Conservation (phyloP, 37 sponge, comb jelly and placozoan species). For the Axinella damicornis region DNA sequence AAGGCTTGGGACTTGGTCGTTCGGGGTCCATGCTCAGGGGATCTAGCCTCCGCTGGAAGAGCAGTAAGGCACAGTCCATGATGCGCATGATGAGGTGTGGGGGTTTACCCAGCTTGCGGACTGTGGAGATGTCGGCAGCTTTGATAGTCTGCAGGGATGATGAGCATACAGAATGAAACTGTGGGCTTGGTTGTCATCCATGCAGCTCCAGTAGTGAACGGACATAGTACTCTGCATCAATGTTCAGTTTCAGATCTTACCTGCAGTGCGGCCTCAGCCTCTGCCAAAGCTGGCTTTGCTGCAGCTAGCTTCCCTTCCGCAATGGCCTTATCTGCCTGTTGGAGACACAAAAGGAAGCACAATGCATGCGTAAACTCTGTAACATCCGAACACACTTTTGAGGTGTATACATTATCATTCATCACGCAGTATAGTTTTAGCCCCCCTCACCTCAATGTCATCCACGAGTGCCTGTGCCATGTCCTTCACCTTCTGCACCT, state of each 20-base stretch:
- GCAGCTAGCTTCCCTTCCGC: constrained; percentile 91
- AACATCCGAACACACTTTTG: too few relatives aligned
- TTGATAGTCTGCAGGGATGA: constrained; percentile 84
- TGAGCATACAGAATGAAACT: too few relatives aligned
- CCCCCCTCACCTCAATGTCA: constrained; percentile 76
- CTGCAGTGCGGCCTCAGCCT: constrained; percentile 93
- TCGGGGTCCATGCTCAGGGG: constrained; percentile 84
- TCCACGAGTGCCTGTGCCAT: constrained; percentile 98
- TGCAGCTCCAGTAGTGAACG: too few relatives aligned
- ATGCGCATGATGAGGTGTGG: constrained; percentile 99
- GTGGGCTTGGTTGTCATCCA: too few relatives aligned
- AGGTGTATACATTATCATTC: too few relatives aligned
- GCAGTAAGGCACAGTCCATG: constrained; percentile 95
- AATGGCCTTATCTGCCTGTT: constrained; percentile 88
- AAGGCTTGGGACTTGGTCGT: constrained; percentile 90
- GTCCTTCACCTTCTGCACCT: constrained; percentile 98
- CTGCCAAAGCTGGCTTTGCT: constrained; percentile 96
- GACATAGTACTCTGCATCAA: too few relatives aligned
- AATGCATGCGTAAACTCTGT: too few relatives aligned
- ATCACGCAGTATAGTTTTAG: too few relatives aligned
- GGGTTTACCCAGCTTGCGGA: constrained; percentile 94
- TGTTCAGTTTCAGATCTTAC: too few relatives aligned
- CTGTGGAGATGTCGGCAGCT: constrained; percentile 95
- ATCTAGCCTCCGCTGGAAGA: constrained; percentile 90
- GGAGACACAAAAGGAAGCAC: not conserved